Conservation (phyloP, 2,113 vertebrate species). For the Brachypteracias leptosomus region DNA sequence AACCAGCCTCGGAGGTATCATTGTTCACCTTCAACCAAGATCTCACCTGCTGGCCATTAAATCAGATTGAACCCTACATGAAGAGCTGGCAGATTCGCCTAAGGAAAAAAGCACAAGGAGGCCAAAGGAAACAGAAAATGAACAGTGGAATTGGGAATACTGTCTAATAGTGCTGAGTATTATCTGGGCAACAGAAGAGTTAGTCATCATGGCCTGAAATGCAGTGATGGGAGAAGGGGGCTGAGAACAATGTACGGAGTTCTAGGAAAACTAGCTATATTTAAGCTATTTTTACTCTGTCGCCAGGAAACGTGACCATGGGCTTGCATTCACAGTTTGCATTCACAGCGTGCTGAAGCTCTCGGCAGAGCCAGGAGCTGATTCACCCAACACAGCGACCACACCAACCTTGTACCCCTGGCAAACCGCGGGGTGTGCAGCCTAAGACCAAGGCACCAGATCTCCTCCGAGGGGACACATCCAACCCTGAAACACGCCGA, state of each 20-base stretch:
- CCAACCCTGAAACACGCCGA: accelerated
- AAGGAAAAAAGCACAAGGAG: accelerated
- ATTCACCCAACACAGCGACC: accelerated
- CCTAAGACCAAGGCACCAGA: too few relatives aligned
- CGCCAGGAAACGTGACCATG: not conserved
- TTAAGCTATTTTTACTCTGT: not conserved
- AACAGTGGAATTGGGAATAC: not conserved
- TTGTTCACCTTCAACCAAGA: not conserved
- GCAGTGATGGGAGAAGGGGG: not conserved
- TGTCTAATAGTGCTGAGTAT: not conserved
- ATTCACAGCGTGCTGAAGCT: not conserved
- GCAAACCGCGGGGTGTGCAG: not conserved
- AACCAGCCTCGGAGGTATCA: accelerated
- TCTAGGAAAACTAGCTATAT: accelerated
- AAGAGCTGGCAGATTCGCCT: not conserved
- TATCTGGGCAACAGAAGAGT: not conserved
- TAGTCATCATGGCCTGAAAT: not conserved
- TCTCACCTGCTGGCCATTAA: not conserved
- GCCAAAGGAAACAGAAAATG: not conserved
- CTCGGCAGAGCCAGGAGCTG: not conserved
- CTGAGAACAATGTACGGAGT: accelerated
- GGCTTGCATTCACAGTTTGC: not conserved
- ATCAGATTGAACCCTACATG: not conserved
- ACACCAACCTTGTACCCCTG: too few relatives aligned
- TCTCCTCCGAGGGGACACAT: accelerated